phyloP scores from a whole-genome alignment of 2,888 invertebrate species.

The Flabesymbios commensalis region DNA sequence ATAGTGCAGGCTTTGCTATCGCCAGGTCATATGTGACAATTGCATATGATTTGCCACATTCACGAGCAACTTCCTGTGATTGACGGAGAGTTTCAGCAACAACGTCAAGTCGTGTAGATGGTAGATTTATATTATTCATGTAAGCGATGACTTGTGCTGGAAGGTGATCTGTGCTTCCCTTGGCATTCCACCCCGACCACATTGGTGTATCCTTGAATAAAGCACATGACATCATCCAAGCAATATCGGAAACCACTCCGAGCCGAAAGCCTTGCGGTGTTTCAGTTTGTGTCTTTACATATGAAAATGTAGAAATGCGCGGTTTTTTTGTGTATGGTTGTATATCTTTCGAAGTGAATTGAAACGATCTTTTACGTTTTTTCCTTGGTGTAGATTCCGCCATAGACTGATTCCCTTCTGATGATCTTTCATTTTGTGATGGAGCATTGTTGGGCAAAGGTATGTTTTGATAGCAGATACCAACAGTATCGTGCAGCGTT shows the following conservation, averaged over 20 bases:
- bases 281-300: neutral
- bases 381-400: too few relatives aligned
- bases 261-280: neutral
- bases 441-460: too few relatives aligned
- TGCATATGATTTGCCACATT: conserved; percentile 13
- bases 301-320: neutral
- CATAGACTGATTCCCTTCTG: too few relatives aligned
- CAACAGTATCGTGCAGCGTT: conserved; percentile 30
- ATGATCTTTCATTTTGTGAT: too few relatives aligned
- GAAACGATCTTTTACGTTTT: neutral
- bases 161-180: conserved; percentile 14
- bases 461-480: conserved; percentile 32
- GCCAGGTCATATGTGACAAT: conserved; percentile 12
- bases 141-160: conserved; percentile 23
- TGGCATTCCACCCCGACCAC: conserved; percentile 32
- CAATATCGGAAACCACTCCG: neutral
- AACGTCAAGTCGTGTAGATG: conserved; percentile 29
- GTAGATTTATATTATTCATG: conserved; percentile 22
- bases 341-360: neutral
- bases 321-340: conserved; percentile 10
- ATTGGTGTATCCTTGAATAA: conserved; percentile 8
- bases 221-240: conserved; percentile 2
- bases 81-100: conserved; percentile 26
- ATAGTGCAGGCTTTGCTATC: conserved; percentile 6
- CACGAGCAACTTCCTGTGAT: conserved; percentile 22